Evolutionary conservation across 2,797 vertebrate species (phyloP).

Genomic region (Danio tinwini): DNA sequence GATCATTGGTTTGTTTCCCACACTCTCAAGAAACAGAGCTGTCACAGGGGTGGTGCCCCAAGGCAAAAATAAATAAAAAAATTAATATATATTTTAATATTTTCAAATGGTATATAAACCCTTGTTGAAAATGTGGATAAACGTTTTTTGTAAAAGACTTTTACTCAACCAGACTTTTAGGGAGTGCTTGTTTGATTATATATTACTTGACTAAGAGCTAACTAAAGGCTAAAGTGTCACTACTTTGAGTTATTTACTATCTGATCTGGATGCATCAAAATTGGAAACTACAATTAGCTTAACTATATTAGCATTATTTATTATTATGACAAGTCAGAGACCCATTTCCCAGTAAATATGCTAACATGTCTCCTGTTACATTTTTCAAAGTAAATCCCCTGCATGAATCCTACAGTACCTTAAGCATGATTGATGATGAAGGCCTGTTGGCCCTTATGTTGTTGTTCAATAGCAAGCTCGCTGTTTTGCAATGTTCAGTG

Average conservation of each 20-base stretch:
- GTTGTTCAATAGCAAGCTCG: constrained; percentile 25
- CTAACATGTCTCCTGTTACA: not conserved
- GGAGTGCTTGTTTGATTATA: too few relatives aligned
- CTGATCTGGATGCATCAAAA: not conserved
- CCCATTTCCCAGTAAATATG: not conserved
- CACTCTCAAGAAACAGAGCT: too few relatives aligned
- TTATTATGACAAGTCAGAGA: constrained; percentile 9
- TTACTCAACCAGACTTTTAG: too few relatives aligned
- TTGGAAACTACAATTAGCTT: constrained; percentile 1
- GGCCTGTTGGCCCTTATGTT: constrained; percentile 3
- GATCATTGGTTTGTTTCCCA: not conserved
- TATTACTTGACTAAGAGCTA: too few relatives aligned
- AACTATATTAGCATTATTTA: not conserved
- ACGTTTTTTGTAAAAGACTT: too few relatives aligned
- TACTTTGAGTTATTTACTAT: not conserved
- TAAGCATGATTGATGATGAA: constrained; percentile 7
- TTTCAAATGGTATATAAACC: too few relatives aligned
- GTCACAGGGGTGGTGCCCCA: too few relatives aligned
- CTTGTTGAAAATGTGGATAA: too few relatives aligned
- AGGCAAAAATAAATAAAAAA: too few relatives aligned
- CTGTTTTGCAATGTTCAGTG: constrained; percentile 34
- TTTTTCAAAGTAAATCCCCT: constrained; percentile 16
- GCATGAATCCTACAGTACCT: not conserved
- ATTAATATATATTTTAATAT: too few relatives aligned
- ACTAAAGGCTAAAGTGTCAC: not conserved